A percentile compares a stretch with the other conserved stretches of the same genome.
These are phyloP conservation scores for Benitochromis conjunctus DNA, from an alignment of 2,113 vertebrate genomes.

Conservation along the genomic window DNA sequence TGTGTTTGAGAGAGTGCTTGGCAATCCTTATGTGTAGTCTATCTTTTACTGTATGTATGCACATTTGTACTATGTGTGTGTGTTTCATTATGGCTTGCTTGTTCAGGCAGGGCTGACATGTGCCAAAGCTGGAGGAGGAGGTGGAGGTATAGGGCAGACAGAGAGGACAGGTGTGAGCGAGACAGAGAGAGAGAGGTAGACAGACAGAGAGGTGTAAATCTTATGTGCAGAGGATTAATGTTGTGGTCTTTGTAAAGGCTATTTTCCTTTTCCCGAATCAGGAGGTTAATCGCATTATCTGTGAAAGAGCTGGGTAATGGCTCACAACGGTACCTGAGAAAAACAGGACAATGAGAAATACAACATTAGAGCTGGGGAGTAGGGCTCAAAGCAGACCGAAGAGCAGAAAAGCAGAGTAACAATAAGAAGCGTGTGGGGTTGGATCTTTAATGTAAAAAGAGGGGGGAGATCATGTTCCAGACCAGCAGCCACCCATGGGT, in stretches of 20 bases:
- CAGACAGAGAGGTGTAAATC: constrained; percentile 5
- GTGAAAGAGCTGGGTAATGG: constrained; percentile 23
- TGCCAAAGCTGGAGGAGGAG: neutral
- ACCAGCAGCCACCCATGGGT: neutral
- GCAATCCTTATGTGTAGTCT: neutral
- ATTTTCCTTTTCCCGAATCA: constrained; percentile 28
- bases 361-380: neutral
- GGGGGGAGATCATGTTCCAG: neutral
- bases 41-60: neutral
- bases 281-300: constrained; percentile 54
- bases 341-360: constrained; percentile 1
- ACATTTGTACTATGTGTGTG: neutral
- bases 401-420: neutral
- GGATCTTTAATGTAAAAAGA: neutral
- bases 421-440: neutral
- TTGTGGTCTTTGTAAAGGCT: constrained; percentile 9
- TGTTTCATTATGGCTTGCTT: neutral
- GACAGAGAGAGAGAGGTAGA: neutral
- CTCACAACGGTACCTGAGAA: neutral
- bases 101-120: neutral
- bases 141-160: neutral
- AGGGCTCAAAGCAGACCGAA: neutral
- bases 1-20: neutral
- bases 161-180: neutral
- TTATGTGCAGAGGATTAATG: constrained; percentile 28